Conservation (phyloP, 2,113 vertebrate species). For the Brienomyrus brachyistius region DNA sequence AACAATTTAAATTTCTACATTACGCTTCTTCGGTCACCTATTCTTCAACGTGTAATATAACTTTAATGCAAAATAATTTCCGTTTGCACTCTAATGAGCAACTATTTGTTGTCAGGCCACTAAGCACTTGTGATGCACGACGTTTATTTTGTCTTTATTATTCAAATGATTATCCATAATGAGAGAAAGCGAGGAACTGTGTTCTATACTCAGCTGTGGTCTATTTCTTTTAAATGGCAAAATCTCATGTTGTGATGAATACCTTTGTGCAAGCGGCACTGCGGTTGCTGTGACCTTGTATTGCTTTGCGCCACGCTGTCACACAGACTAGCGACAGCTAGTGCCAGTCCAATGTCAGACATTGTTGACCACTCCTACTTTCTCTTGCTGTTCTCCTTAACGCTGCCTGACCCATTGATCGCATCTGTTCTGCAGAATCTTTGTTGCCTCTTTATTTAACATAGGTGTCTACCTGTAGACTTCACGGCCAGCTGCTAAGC, state of each 20-base stretch:
- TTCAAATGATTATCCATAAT: neutral
- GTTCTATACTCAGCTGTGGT: neutral
- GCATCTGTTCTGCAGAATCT: neutral
- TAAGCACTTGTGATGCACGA: neutral
- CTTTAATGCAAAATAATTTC: neutral
- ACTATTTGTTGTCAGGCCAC: neutral
- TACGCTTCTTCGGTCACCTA: neutral
- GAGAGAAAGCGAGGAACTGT: neutral
- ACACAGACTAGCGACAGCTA: neutral
- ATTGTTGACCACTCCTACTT: neutral
- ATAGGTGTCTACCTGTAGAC: neutral
- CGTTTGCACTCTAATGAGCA: neutral
- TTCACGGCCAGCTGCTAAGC: neutral
- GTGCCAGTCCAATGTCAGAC: neutral
- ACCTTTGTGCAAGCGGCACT: neutral
- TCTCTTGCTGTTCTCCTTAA: neutral
- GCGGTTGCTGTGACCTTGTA: constrained; percentile 9
- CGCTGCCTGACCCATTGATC: neutral
- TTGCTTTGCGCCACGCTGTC: neutral
- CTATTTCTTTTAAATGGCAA: neutral
- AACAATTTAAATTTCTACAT: neutral
- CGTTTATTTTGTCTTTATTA: neutral
- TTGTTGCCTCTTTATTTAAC: neutral
- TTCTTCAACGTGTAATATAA: neutral
- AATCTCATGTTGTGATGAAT: neutral